phyloP scores from a whole-genome alignment of 2,888 invertebrate genomes.

The Drosophila barbarae region DNA sequence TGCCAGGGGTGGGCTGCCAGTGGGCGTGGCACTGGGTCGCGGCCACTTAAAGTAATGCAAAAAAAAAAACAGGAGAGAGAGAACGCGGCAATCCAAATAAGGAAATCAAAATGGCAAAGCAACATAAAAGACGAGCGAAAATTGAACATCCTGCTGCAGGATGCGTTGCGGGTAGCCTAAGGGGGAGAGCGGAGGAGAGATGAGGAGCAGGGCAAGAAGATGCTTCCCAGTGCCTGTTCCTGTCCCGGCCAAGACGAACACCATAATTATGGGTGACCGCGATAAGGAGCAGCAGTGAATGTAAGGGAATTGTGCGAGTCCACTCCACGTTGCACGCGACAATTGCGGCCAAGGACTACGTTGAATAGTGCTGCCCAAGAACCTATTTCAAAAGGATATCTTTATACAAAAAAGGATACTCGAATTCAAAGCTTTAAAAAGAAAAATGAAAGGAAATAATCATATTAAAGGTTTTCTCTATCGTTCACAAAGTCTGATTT shows the following conservation, averaged over 20 bases:
- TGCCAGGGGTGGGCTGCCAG: neutral
- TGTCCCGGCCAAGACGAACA: slow-evolving; percentile 56
- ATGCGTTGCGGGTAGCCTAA: slow-evolving; percentile 45
- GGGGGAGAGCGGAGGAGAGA: slow-evolving; percentile 10
- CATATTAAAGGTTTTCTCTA: neutral
- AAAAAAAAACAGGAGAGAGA: slow-evolving; percentile 34
- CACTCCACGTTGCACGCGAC: slow-evolving; percentile 44
- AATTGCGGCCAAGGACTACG: slow-evolving; percentile 70
- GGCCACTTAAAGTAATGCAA: slow-evolving; percentile 72
- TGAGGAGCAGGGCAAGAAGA: slow-evolving; percentile 8
- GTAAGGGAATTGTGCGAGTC: slow-evolving; percentile 37
- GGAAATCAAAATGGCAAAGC: slow-evolving; percentile 70
- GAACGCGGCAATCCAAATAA: slow-evolving; percentile 68
- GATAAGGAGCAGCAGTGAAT: slow-evolving; percentile 55
- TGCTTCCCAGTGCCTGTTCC: slow-evolving; percentile 11
- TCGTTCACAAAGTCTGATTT: too few relatives aligned
- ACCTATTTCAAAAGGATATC: neutral
- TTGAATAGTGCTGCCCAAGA: slow-evolving; percentile 7
- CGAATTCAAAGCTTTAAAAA: too few relatives aligned
- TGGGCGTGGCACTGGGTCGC: slow-evolving; percentile 29
- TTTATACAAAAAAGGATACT: neutral
- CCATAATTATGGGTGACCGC: slow-evolving; percentile 69
- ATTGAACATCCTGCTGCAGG: slow-evolving; percentile 73
- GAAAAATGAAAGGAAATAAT: neutral
- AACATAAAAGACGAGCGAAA: slow-evolving; percentile 70